A percentile compares a stretch with the other conserved stretches of the same genome.
Conservation (phyloP, 2,113 vertebrate species). For the Poeciliopsis prolifica region DNA sequence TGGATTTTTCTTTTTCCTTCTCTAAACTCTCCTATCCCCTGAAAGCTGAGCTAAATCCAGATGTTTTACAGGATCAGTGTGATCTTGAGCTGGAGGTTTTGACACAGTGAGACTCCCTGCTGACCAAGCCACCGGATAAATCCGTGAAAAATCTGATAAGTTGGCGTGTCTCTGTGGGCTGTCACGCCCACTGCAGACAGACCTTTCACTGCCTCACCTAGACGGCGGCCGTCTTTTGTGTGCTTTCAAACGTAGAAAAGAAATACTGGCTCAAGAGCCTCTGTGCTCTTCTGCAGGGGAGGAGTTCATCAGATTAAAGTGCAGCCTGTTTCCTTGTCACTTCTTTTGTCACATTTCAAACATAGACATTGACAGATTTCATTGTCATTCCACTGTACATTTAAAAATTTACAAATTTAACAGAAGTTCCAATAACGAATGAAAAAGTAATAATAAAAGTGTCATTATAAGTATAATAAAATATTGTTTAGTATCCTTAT, state of each 20-base stretch:
- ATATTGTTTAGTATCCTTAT: too few species aligned
- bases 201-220: conserved; percentile 19
- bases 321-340: neutral
- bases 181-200: conserved; percentile 26
- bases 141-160: conserved; percentile 38
- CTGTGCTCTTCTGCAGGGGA: conserved; percentile 21
- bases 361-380: too few species aligned
- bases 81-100: conserved; percentile 21
- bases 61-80: conserved; percentile 5
- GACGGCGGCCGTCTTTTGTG: neutral
- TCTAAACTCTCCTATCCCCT: neutral
- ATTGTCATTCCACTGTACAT: too few species aligned
- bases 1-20: neutral
- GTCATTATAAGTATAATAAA: too few species aligned
- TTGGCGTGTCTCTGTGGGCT: conserved; percentile 15
- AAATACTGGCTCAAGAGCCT: conserved; percentile 18
- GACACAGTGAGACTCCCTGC: neutral
- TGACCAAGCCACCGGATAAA: conserved; percentile 29
- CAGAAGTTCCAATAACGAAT: too few species aligned
- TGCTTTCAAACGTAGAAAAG: neutral
- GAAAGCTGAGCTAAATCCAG: conserved; percentile 15
- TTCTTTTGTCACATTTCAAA: neutral
- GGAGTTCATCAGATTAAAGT: conserved; percentile 25
- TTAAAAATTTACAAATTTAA: too few species aligned
- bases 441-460: too few species aligned